Evolutionary conservation across 2,888 invertebrate species (phyloP).

Genomic region (Ceraclea dissimilis): DNA sequence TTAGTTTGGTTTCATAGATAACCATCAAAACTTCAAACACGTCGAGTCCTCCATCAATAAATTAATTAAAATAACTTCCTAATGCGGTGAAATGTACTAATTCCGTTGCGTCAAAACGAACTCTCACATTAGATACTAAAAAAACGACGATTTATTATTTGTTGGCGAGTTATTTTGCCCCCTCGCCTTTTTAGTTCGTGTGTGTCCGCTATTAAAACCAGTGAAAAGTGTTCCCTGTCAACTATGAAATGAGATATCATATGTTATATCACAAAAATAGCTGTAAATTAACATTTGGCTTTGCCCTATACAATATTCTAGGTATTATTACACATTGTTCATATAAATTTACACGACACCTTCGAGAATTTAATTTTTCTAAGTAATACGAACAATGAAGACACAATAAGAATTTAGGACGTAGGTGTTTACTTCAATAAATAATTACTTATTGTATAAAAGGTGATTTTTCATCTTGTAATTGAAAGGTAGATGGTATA

Average conservation of each 20-base stretch:
- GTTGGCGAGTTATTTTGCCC: not conserved
- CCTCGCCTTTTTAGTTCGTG: not conserved
- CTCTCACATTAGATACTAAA: not conserved
- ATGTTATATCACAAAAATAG: conserved; percentile 1
- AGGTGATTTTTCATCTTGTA: no score
- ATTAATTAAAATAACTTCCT: not conserved
- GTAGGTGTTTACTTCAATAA: no score
- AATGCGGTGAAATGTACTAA: not conserved
- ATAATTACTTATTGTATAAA: no score
- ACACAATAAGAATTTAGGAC: no score
- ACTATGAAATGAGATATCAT: not conserved
- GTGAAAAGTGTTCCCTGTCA: conserved; percentile 1
- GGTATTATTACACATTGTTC: no score
- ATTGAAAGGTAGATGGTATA: no score
- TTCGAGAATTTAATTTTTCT: no score
- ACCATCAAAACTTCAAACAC: not conserved
- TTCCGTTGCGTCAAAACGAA: not conserved
- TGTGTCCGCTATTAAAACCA: not conserved
- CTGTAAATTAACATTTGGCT: not conserved
- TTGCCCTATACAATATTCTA: no score
- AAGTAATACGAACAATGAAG: no score
- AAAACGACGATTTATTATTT: not conserved
- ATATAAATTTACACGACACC: no score
- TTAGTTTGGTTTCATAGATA: not conserved
- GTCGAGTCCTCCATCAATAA: not conserved